These are phyloP conservation scores for Dromaius novaehollandiae DNA, from an alignment of 2,113 vertebrate species.

Conservation along the genomic window DNA sequence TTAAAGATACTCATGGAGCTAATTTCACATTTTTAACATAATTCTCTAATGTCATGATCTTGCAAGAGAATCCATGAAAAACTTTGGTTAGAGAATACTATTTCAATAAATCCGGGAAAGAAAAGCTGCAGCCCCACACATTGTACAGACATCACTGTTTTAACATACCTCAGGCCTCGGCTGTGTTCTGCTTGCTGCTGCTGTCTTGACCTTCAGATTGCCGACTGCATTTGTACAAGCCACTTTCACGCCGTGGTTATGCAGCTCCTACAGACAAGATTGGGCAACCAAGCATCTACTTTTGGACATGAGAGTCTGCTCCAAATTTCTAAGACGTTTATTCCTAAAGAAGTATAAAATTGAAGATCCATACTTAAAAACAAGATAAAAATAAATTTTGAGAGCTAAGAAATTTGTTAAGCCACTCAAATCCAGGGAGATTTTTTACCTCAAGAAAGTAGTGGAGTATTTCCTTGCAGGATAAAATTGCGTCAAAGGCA, in stretches of 20 bases:
- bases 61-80: not conserved
- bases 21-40: not conserved
- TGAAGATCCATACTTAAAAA: not conserved
- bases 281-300: not conserved
- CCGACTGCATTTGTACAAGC: fast-evolving
- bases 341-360: not conserved
- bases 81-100: not conserved
- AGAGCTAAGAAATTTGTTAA: not conserved
- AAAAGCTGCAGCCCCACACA: not conserved
- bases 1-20: not conserved
- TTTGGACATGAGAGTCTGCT: not conserved
- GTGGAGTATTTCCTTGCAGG: not conserved
- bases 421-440: not conserved
- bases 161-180: not conserved
- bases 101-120: not conserved
- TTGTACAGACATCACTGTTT: not conserved
- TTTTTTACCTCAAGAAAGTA: not conserved
- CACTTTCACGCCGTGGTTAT: not conserved
- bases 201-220: not conserved
- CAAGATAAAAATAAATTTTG: not conserved
- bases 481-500: not conserved
- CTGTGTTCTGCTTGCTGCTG: not conserved
- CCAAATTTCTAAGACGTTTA: not conserved
- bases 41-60: not conserved
- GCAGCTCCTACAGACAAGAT: not conserved